Conservation (phyloP, 37 sponge, comb jelly and placozoan genomes). For the Lycopodina hypogea region DNA sequence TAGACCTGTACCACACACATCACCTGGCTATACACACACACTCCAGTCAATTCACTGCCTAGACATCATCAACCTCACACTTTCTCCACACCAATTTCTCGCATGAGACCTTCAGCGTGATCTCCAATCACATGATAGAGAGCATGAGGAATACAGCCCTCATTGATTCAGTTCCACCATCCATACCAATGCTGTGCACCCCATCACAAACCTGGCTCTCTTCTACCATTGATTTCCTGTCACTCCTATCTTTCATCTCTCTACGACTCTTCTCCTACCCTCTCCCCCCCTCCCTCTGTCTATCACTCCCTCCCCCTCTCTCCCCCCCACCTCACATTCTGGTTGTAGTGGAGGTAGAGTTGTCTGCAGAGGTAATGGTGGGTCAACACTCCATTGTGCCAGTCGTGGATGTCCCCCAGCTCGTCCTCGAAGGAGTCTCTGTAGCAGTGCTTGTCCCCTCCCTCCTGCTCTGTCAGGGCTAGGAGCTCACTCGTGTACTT, state of each 20-base stretch:
- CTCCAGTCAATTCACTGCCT: no score
- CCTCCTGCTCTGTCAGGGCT: slow-evolving; percentile 10
- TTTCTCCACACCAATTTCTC: no score
- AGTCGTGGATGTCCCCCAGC: slow-evolving; percentile 68
- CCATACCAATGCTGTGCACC: no score
- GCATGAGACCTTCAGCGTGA: no score
- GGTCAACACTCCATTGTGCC: slow-evolving; percentile 38
- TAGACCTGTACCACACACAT: no score
- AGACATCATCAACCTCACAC: no score
- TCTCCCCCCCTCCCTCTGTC: background rate
- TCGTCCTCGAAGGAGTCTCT: slow-evolving; percentile 56
- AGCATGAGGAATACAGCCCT: no score
- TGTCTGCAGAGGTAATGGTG: slow-evolving; percentile 61
- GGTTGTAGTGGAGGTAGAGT: slow-evolving; percentile 71
- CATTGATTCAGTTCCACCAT: no score
- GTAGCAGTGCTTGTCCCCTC: slow-evolving; percentile 23
- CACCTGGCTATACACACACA: no score
- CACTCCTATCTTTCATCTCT: background rate
- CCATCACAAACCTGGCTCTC: background rate
- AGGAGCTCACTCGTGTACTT: slow-evolving; percentile 23
- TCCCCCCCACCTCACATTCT: slow-evolving; percentile 18
- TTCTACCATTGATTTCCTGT: background rate
- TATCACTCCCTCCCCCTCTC: background rate
- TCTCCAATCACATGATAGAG: no score
- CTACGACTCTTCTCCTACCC: background rate